Base-by-base conservation (phyloP, 2,797 vertebrate species). In the Oreonectes daqikongensis region DNA sequence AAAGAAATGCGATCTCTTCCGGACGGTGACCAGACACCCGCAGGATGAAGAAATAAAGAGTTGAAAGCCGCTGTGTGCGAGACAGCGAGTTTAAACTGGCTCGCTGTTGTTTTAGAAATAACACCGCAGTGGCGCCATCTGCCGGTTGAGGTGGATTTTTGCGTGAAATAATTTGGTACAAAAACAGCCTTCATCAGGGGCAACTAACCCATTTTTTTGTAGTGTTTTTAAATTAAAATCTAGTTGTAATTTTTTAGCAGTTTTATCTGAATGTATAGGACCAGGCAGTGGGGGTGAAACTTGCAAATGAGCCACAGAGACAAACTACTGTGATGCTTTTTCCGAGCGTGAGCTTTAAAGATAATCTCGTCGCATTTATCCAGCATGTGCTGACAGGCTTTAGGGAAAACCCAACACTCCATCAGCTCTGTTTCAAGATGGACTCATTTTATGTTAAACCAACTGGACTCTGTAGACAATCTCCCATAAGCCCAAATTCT, bases 401-500 rank as follows among this genome's bases (percentile, higher is more conserved):
- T 63, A 63, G 53, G 60, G 35, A 38, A 68, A 30, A 53, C 7
- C 11, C 15, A 26, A 3, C 59, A 1, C 61, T 50, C 22, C 32
- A 18, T 64, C 30, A 18, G 28, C 26, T 30, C 24, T 40, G 10
- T 74, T 50, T 40, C 20, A 71, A 57, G 22, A 72, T 50, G 24
- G 22, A 80, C 57, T 4, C 11, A 20, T 64, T 68, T 26, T 38
- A 22, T 53, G 59, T 17, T 57, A 44, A 77, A 73, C 44, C 32
- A 35, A 9, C 4, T 9, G 32, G 20, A 75, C 2, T 44, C 53
- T 8, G 24, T 42, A 38, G 26, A 35, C 59, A 76, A 76, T 75
- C 77, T 48, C 46, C 14, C n/a, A 20, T 75, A 80, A 83, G 79
- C 83, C 70, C 59, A 35, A 81, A 79, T 63, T 74, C 67, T 72